Evolutionary conservation across 2,797 vertebrate genomes (phyloP).

Genomic region (Falco naumanni): DNA sequence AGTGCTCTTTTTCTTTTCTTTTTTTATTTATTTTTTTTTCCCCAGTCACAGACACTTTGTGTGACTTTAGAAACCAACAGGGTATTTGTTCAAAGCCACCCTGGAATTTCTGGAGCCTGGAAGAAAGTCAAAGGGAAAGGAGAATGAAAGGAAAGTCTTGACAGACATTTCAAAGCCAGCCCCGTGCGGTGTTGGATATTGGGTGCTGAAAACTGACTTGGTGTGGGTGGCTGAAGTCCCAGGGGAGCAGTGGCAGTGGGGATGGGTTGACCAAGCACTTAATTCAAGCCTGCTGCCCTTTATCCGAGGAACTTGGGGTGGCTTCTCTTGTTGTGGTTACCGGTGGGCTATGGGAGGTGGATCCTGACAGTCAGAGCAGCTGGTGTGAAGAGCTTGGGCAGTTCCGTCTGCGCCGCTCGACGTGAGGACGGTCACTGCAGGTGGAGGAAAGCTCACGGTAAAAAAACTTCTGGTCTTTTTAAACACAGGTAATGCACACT

Average conservation of each 20-base stretch:
- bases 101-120: neutral
- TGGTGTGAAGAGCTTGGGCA: neutral
- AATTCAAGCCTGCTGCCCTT: neutral
- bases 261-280: fast-evolving
- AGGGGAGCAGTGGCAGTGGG: fast-evolving
- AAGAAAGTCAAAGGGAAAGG: neutral
- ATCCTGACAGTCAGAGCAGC: neutral
- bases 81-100: neutral
- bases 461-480: neutral
- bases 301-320: fast-evolving
- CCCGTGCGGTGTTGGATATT: neutral
- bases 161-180: neutral
- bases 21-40: no score
- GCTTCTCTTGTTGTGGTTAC: no score
- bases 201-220: fast-evolving
- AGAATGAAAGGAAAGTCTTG: neutral
- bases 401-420: fast-evolving
- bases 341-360: neutral
- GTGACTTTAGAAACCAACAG: neutral
- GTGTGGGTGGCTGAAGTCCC: fast-evolving
- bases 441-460: neutral
- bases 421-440: fast-evolving
- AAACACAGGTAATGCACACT: fast-evolving
- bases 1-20: neutral
- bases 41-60: neutral